A percentile compares a stretch with the other conserved stretches of the same genome.
Evolutionary conservation across 2,888 invertebrate genomes (phyloP).

Genomic region (Stictocephala bisonia): DNA sequence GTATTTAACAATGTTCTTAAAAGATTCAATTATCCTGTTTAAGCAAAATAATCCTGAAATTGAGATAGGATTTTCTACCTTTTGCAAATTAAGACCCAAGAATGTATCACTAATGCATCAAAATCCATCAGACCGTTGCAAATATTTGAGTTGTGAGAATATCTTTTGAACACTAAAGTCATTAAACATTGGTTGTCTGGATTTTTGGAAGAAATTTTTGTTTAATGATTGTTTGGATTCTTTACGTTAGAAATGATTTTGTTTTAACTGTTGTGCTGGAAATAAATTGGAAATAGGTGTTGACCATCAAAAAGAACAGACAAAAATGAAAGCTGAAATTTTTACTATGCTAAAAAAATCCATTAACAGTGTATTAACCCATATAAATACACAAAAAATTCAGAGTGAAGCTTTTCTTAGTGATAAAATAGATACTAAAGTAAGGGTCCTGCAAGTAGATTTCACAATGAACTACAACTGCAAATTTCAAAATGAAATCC

Average conservation of each 20-base stretch:
- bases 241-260: neutral
- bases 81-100: no score
- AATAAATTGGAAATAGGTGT: no score
- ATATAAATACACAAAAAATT: neutral
- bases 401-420: neutral
- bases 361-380: neutral
- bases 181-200: no score
- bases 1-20: no score
- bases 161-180: no score
- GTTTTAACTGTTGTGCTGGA: neutral
- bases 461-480: neutral
- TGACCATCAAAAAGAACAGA: no score
- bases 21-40: no score
- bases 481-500: neutral
- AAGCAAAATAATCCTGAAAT: no score
- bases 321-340: neutral
- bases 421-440: neutral
- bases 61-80: no score
- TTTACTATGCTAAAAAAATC: neutral
- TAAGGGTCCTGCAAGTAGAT: neutral
- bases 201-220: slow-evolving; percentile 4
- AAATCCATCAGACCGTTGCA: no score
- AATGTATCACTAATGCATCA: no score
- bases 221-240: slow-evolving; percentile 12
- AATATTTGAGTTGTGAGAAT: no score